Base-by-base conservation (phyloP, 2,113 vertebrate species). In the Rhinolophus ferrumequinum region DNA sequence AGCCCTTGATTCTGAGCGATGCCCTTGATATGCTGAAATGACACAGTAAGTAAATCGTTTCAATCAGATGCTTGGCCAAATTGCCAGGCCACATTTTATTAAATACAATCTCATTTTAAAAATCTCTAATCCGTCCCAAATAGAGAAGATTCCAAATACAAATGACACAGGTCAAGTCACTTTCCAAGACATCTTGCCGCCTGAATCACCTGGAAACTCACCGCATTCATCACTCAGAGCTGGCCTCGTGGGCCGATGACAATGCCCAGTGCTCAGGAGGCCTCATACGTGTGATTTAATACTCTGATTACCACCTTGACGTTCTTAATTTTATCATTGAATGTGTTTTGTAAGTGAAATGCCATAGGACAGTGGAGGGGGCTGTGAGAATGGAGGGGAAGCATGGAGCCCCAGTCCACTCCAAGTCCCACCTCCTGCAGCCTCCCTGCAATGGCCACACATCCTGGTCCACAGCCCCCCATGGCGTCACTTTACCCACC, bases 71-170 rank as follows among this genome's bases (percentile, higher is more conserved):
- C 33, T 35, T 66, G 50, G 41, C 24, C 28, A 77, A 83, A 87
- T n/a, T 70, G 35, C 82, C 54, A 82, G 76, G 18, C 77, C 8
- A 72, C 10, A 38, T 72, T 70, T 62, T 69, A 96, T 56, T 62
- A 92, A 76, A n/a, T 47, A 62, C 54, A 92, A 89, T n/a, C 64
- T 82, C 67, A 41, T 70, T 89, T 33, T 44, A 38, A n/a, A 69
- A 58, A 18, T 21, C 38, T 56, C n/a, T 41, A 75, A 16, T 16
- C 33, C 35, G 77, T 58, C 54, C 12, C 92, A 67, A 62, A 62
- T 41, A 85, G 19, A 92, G 22, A 69, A 54, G 30, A 30, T 81
- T 64, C 85, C 26, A 86, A 86, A 93, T 47, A 70, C 79, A 76
- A 90, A 77, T 30, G 54, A 58, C 10, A 0, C 38, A n/a, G 50